phyloP scores from a whole-genome alignment of 2,888 invertebrate genomes.

The Operophtera brumata region DNA sequence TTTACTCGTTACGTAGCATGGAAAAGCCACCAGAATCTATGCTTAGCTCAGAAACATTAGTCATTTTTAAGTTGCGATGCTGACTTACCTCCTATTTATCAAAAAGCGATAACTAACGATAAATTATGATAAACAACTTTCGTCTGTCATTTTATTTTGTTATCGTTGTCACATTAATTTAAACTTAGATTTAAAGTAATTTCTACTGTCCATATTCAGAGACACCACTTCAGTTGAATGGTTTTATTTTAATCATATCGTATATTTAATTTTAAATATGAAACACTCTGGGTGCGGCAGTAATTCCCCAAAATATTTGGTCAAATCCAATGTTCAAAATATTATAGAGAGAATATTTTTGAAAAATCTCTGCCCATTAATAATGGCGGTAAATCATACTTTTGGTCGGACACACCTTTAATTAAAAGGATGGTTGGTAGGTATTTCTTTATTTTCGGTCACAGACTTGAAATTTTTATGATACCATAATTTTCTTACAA shows the following conservation, averaged over 20 bases:
- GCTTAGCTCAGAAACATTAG: conserved; percentile 1
- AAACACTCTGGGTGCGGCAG: background rate
- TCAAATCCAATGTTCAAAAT: conserved; percentile 6
- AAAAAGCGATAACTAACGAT: conserved; percentile 15
- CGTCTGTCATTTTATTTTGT: conserved; percentile 23
- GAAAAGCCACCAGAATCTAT: background rate
- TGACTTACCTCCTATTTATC: conserved; percentile 5
- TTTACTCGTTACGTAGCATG: background rate
- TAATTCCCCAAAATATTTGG: conserved; percentile 22
- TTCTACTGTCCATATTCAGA: background rate
- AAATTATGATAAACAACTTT: conserved; percentile 16
- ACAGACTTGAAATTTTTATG: conserved; percentile 35
- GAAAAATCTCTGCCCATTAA: conserved; percentile 39
- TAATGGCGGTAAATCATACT: conserved; percentile 46
- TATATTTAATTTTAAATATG: background rate
- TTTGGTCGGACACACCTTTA: conserved; percentile 30
- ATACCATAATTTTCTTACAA: conserved; percentile 4
- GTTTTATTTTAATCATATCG: background rate
- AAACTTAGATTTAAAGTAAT: conserved; percentile 3
- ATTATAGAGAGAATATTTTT: conserved; percentile 22
- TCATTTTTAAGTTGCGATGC: background rate
- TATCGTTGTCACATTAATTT: conserved; percentile 20
- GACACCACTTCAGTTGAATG: background rate
- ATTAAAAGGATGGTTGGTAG: conserved; percentile 8
- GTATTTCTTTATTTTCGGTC: conserved; percentile 27